Evolutionary conservation across 1,140 invertebrate genomes (phyloP).

Genomic region (Ectropis grisescens): DNA sequence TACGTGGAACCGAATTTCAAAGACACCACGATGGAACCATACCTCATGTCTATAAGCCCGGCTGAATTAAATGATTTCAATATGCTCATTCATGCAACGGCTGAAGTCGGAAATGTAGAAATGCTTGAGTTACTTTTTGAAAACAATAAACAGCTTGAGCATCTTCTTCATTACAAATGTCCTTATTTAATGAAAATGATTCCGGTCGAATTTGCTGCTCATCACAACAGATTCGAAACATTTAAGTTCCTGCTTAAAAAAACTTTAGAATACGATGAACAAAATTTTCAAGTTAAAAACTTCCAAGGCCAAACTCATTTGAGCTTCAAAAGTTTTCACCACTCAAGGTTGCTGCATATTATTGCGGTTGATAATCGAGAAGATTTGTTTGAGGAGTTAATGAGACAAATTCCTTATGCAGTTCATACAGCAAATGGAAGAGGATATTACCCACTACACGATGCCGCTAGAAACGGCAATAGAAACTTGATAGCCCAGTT

Average conservation of each 20-base stretch:
- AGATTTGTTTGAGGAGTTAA: conserved; percentile 63
- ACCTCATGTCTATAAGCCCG: conserved; percentile 32
- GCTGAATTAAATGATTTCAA: conserved; percentile 57
- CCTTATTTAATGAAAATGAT: too few relatives aligned
- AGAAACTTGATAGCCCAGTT: conserved; percentile 71
- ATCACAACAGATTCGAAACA: too few relatives aligned
- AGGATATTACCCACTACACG: conserved; percentile 74
- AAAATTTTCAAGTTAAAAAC: too few relatives aligned
- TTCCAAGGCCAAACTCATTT: too few relatives aligned
- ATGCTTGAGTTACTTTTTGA: conserved; percentile 38
- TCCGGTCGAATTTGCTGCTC: too few relatives aligned
- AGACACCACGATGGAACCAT: too few relatives aligned
- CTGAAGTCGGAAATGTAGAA: conserved; percentile 44
- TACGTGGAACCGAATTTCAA: too few relatives aligned
- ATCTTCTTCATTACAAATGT: too few relatives aligned
- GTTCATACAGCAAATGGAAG: conserved; percentile 63
- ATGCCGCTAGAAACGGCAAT: conserved; percentile 72
- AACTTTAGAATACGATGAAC: too few relatives aligned
- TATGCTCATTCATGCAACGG: conserved; percentile 39
- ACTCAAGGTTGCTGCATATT: too few relatives aligned
- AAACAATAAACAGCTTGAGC: conserved; percentile 68
- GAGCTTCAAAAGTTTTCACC: too few relatives aligned
- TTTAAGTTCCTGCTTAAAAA: too few relatives aligned
- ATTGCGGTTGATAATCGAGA: conserved; percentile 68
- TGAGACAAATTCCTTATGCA: conserved; percentile 60